Evolutionary conservation across 2,888 invertebrate genomes (phyloP), one percentile per base, ranked within the genome.

Genomic region (Thera obeliscata): DNA sequence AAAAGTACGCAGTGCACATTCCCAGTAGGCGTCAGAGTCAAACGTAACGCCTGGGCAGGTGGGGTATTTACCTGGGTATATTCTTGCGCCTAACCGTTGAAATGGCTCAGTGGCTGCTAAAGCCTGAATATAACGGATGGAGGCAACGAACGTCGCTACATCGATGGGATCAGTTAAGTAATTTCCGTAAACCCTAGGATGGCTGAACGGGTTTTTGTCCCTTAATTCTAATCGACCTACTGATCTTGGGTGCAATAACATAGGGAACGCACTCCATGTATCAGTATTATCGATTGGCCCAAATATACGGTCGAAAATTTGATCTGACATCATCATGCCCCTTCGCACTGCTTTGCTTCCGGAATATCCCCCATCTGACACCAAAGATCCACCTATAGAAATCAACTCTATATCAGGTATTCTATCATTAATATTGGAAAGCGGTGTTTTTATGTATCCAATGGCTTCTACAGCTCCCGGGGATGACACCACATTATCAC

Each of bases 401-500:
- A 97, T 94, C 12, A 96, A 82, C 82, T 97, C 96, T 62, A 97
- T 94, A 80, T 97, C 96, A 0, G 97, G 96, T 84, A 94, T 94
- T 67, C 92, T 93, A 60, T 90, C 86, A 0, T 81, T 79, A 33
- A 91, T 87, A 11, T 89, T 78, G 0, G 95, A 94, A 69, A 94
- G 86, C 71, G 94, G 94, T 11, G 96, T 94, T 79, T 95, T 95
- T 69, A 95, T 93, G 78, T 95, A 96, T 5, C 94, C 95, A 2
- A 96, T 90, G 2, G 94, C 95, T 81, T 96, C 96, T 11, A 94
- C 94, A 3, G 95, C 95, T 36, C 95, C 96, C 0, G 95, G 91
- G 36, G 94, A 86, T 0, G 94, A 83, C 0, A 94, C 81, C 0
- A 90, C 89, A 5, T 94, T 94, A 55, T 90, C 87, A 33, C 90